phyloP scores from a whole-genome alignment of 2,888 invertebrate species.

The Ametastegia equiseti region DNA sequence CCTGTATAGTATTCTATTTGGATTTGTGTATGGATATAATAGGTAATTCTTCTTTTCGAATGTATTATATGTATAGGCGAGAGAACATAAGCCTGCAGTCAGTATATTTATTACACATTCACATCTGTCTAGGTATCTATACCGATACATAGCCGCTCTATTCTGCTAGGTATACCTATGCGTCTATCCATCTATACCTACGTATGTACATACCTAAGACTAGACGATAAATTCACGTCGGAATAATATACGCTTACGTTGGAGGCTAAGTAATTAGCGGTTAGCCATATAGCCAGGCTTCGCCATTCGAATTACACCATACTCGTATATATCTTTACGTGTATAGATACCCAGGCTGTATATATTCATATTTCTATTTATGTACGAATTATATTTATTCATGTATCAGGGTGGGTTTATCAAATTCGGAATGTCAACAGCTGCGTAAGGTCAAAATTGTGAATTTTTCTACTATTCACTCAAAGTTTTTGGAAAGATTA shows the following conservation, averaged over 20 bases:
- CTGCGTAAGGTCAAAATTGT: too few relatives aligned
- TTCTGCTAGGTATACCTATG: not conserved
- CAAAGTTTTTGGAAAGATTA: too few relatives aligned
- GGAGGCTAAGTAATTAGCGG: conserved; percentile 5
- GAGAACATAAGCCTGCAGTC: too few relatives aligned
- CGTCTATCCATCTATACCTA: not conserved
- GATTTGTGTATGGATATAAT: too few relatives aligned
- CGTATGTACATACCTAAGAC: not conserved
- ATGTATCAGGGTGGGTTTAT: too few relatives aligned
- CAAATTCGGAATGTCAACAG: too few relatives aligned
- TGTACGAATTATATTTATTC: too few relatives aligned
- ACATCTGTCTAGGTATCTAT: not conserved
- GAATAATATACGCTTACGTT: conserved; percentile 1
- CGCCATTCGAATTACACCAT: not conserved
- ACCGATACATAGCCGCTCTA: not conserved
- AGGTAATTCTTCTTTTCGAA: too few relatives aligned
- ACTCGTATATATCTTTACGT: not conserved
- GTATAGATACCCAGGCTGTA: not conserved
- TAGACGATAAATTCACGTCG: conserved; percentile 5
- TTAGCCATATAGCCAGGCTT: too few relatives aligned
- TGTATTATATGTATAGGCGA: too few relatives aligned
- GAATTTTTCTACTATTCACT: not conserved
- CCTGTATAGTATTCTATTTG: too few relatives aligned
- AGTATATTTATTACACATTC: too few relatives aligned
- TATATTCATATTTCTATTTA: not conserved